phyloP scores from a whole-genome alignment of 2,888 invertebrate genomes.

The Lordiphosa andalusiaca region DNA sequence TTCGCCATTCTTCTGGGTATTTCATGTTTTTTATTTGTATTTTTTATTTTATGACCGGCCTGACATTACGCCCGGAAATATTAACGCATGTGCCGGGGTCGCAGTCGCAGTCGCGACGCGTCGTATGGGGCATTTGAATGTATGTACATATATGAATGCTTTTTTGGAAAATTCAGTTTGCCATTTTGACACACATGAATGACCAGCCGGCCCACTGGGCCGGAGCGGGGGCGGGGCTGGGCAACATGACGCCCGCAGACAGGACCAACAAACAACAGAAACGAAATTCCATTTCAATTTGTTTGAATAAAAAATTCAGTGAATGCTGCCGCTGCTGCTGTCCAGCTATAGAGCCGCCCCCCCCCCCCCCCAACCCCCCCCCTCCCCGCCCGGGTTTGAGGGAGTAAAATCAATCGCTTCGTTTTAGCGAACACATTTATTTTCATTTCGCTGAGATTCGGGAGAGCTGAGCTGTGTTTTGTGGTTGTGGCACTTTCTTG shows the following conservation, averaged over 20 bases:
- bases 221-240: slow-evolving; percentile 2
- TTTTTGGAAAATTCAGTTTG: slow-evolving; percentile 58
- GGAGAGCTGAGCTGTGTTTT: not conserved
- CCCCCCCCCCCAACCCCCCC: too few species aligned
- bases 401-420: slow-evolving; percentile 77
- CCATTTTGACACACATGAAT: slow-evolving; percentile 74
- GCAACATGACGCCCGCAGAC: slow-evolving; percentile 46
- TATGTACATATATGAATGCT: slow-evolving; percentile 51
- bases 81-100: slow-evolving; percentile 64
- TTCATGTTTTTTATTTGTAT: slow-evolving; percentile 37
- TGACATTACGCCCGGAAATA: slow-evolving; percentile 67
- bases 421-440: slow-evolving; percentile 78
- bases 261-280: slow-evolving; percentile 29
- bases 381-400: not conserved
- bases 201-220: slow-evolving; percentile 44
- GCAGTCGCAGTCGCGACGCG: not conserved
- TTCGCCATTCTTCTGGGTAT: slow-evolving; percentile 12
- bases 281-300: slow-evolving; percentile 27
- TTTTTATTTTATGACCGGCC: slow-evolving; percentile 51
- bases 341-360: too few species aligned
- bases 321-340: slow-evolving; percentile 20
- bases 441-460: slow-evolving; percentile 75
- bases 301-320: slow-evolving; percentile 53
- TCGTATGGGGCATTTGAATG: slow-evolving; percentile 51
- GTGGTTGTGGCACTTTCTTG: slow-evolving; percentile 10